Conservation (phyloP, 2,113 vertebrate species). For the Neogobius melanostomus region DNA sequence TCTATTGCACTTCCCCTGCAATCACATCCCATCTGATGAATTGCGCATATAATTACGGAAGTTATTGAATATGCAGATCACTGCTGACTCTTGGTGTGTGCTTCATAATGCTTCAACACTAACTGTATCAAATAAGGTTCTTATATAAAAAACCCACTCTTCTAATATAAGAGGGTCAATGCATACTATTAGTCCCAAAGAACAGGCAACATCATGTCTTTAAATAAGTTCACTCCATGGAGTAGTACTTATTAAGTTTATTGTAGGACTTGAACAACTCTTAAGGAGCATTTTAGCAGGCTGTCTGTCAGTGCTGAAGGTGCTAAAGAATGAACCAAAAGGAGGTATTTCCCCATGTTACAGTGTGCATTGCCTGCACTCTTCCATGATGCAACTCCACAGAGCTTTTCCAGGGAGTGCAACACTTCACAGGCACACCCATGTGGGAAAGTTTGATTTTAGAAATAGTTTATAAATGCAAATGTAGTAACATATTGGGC, state of each 20-base stretch:
- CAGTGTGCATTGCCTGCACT: constrained; percentile 58
- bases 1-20: constrained; percentile 78
- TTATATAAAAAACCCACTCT: constrained; percentile 72
- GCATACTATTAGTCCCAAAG: constrained; percentile 69
- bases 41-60: constrained; percentile 83
- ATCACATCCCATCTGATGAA: constrained; percentile 84
- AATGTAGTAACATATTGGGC: neutral
- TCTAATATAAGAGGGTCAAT: constrained; percentile 71
- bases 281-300: constrained; percentile 32
- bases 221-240: constrained; percentile 60
- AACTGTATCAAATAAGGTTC: constrained; percentile 76
- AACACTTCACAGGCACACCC: constrained; percentile 68
- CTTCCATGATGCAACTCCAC: constrained; percentile 65
- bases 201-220: constrained; percentile 70
- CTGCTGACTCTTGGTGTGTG: constrained; percentile 77
- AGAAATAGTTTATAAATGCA: constrained; percentile 42
- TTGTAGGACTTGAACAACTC: constrained; percentile 27
- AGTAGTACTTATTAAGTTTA: constrained; percentile 32
- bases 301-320: constrained; percentile 38
- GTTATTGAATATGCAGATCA: constrained; percentile 84
- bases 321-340: constrained; percentile 69
- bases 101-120: constrained; percentile 75
- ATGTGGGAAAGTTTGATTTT: constrained; percentile 63
- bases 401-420: constrained; percentile 55
- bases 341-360: constrained; percentile 68